A percentile compares a stretch with the other conserved stretches of the same genome.
Conservation (phyloP, 2,888 invertebrate species). For the Lycia hirtaria region DNA sequence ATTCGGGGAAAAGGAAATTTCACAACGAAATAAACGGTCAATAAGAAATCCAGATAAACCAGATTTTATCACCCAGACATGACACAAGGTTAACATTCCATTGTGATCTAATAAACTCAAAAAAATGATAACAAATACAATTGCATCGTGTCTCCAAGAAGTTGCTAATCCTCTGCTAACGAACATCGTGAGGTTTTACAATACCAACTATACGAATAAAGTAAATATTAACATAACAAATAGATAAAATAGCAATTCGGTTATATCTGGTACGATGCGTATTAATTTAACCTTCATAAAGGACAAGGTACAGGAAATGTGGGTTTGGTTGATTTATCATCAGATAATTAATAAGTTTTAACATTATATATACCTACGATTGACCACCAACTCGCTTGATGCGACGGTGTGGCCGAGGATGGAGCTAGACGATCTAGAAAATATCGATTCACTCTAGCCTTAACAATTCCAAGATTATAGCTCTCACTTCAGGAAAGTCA, state of each 20-base stretch:
- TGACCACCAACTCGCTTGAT: too few relatives aligned
- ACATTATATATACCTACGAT: too few relatives aligned
- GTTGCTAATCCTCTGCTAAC: constrained; percentile 17
- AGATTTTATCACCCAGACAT: constrained; percentile 7
- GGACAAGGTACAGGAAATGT: constrained; percentile 6
- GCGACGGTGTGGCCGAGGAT: too few relatives aligned
- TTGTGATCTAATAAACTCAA: not conserved
- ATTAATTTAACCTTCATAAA: constrained; percentile 26
- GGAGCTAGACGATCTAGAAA: too few relatives aligned
- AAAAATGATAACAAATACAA: not conserved
- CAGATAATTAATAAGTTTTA: too few relatives aligned
- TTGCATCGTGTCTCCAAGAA: constrained; percentile 6
- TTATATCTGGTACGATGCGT: constrained; percentile 13
- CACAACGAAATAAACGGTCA: not conserved
- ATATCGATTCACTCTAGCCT: too few relatives aligned
- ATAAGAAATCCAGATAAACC: not conserved
- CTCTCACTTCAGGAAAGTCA: too few relatives aligned
- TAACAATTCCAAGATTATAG: too few relatives aligned
- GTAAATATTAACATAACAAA: constrained; percentile 11
- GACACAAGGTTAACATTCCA: not conserved
- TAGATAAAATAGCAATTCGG: constrained; percentile 12
- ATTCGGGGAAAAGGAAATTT: not conserved
- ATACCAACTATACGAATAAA: not conserved
- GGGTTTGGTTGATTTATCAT: not conserved
- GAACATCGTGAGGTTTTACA: constrained; percentile 18